Percentiles rank a stretch among this genome's conserved stretches.
These are phyloP conservation scores for Melanotaenia maccullochi DNA, from an alignment of 2,797 vertebrate species.

Conservation along the genomic window DNA sequence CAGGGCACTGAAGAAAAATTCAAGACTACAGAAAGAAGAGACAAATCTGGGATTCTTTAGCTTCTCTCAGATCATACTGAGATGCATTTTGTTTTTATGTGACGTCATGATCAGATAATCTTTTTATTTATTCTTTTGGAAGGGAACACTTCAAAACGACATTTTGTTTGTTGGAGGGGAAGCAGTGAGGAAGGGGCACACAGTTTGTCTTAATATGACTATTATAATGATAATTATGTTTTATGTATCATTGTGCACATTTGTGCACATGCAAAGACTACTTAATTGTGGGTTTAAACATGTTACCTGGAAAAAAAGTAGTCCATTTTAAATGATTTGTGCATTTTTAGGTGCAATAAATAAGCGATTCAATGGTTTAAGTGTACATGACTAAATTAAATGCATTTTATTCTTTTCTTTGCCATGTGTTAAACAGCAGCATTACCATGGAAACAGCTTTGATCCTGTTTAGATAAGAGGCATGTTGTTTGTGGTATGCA, in stretches of 20 bases:
- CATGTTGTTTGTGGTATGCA: slow-evolving; percentile 6
- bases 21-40: neutral
- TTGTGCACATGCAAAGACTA: neutral
- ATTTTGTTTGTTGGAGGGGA: neutral
- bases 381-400: no score
- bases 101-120: neutral
- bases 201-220: neutral
- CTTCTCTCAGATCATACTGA: neutral
- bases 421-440: neutral
- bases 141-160: neutral
- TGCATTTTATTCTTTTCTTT: no score
- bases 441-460: neutral
- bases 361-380: no score
- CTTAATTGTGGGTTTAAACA: neutral
- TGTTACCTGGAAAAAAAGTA: neutral
- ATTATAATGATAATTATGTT: neutral
- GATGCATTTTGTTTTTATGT: neutral
- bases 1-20: slow-evolving; percentile 2
- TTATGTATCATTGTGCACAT: neutral
- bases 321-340: neutral
- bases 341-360: neutral
- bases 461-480: neutral
- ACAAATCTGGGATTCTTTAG: no score
- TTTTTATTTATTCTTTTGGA: neutral
- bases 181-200: neutral